Base-by-base conservation (phyloP, 2,888 invertebrate species). In the Gandaritis pyraliata region DNA sequence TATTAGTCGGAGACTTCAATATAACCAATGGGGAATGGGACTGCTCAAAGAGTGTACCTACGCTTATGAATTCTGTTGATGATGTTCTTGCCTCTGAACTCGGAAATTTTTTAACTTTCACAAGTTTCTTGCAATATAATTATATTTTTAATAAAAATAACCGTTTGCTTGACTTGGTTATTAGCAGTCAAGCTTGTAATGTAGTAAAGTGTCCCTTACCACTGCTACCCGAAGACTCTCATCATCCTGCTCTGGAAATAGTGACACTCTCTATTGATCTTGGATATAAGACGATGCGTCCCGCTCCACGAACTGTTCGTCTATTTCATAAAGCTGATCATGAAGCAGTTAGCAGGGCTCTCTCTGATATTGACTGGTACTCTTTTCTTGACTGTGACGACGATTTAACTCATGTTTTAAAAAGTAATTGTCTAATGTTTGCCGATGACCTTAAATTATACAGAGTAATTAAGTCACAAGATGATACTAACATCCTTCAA, bases 181-280 rank as follows among this genome's bases (percentile, higher is more conserved):
- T 49, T 12, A 8, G 46, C 6, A 46, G 29, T 18, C 23, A 12
- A 23, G 4, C 7, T n/a, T 46, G 29, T 46, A 45, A 45, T n/a
- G 2, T 46, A 46, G n/a, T 29, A 5, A 46, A n/a, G 29, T 46
- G 29, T 12, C 2, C 29, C 12, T 12, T 6, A 1, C 48, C 48
- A 1, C 4, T 49, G 13, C 13, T 49, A 1, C 30, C 48, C 0
- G 48, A 49, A 15, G 13, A 33, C 13, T 2, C 13, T 15, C 48
- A 49, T 49, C 48, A 49, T 33, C 48, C 48, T 1, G 30, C 48
- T 15, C 33, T 49, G 6, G 48, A 49, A 16, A 12, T 49, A 3
- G 13, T 5, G 13, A 8, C 15, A 10, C 3, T n/a, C n/a, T n/a
- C n/a, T n/a, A n/a, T 11, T 5, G 15, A 33, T 3, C 48, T 49